phyloP scores from a whole-genome alignment of 2,797 vertebrate species.

The Astyanax mexicanus region DNA sequence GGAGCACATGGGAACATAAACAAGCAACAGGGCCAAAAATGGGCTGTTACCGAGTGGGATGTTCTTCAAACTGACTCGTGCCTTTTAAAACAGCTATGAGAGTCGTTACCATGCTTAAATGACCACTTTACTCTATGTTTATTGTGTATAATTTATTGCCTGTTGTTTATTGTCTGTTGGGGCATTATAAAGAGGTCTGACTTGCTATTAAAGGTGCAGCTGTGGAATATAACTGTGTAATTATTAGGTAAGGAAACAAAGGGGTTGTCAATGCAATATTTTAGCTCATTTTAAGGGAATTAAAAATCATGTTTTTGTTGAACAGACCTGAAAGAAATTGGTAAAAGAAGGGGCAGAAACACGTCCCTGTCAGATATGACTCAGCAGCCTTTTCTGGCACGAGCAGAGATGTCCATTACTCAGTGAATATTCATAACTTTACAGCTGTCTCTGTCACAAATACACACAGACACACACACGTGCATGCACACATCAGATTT shows the following conservation, averaged over 20 bases:
- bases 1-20: no score
- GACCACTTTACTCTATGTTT: not conserved
- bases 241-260: not conserved
- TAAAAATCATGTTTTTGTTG: not conserved
- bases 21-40: no score
- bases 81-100: not conserved
- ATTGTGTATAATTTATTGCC: not conserved
- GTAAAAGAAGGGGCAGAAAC: slow-evolving; percentile 7
- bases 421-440: slow-evolving; percentile 11
- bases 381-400: not conserved
- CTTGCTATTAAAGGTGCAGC: not conserved
- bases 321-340: not conserved
- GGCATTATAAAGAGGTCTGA: not conserved
- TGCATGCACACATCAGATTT: not conserved
- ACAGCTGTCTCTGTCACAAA: slow-evolving; percentile 7
- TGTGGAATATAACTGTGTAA: not conserved
- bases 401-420: slow-evolving; percentile 2
- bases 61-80: not conserved
- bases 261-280: not conserved
- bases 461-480: not conserved
- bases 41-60: no score
- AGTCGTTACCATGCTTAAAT: not conserved
- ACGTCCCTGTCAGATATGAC: not conserved
- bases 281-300: not conserved
- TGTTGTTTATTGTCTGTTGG: no score